phyloP scores from a whole-genome alignment of 2,888 invertebrate species.

The Pterostichus niger region DNA sequence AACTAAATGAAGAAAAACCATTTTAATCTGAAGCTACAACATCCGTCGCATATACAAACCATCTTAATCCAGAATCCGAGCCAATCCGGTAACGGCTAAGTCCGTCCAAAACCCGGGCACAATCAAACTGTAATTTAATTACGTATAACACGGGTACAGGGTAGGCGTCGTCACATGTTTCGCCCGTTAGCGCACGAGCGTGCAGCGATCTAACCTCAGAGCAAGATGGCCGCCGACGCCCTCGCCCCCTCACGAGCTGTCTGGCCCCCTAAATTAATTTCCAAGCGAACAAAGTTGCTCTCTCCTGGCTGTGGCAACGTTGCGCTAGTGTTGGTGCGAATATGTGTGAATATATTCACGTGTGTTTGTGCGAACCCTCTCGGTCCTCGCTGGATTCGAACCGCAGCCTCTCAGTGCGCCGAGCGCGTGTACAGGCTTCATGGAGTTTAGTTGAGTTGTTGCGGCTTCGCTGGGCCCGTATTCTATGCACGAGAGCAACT shows the following conservation, averaged over 20 bases:
- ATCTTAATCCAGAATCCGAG: conserved; percentile 49
- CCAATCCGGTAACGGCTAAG: conserved; percentile 57
- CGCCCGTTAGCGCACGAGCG: conserved; percentile 36
- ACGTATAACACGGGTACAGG: conserved; percentile 57
- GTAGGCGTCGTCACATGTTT: conserved; percentile 49
- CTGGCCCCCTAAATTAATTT: conserved; percentile 63
- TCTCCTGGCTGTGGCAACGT: conserved; percentile 11
- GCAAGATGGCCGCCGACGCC: conserved; percentile 56
- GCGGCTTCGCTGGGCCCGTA: conserved; percentile 47
- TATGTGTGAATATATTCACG: conserved; percentile 26
- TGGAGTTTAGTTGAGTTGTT: conserved; percentile 64
- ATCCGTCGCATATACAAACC: conserved; percentile 37
- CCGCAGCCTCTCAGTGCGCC: conserved; percentile 51
- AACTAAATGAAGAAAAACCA: conserved; percentile 18
- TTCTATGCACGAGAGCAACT: too few species aligned
- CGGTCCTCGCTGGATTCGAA: conserved; percentile 55
- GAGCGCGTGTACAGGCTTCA: conserved; percentile 5
- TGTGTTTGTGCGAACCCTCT: conserved; percentile 10
- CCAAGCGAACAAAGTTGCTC: conserved; percentile 66
- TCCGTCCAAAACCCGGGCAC: conserved; percentile 59
- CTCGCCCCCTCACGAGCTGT: conserved; percentile 43
- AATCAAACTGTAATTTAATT: conserved; percentile 67
- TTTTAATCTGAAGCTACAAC: conserved; percentile 46
- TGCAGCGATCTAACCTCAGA: conserved; percentile 43
- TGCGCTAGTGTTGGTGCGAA: conserved; percentile 31